Base-by-base conservation (phyloP, 2,888 invertebrate genomes). In the Anoplius nigerrimus region DNA sequence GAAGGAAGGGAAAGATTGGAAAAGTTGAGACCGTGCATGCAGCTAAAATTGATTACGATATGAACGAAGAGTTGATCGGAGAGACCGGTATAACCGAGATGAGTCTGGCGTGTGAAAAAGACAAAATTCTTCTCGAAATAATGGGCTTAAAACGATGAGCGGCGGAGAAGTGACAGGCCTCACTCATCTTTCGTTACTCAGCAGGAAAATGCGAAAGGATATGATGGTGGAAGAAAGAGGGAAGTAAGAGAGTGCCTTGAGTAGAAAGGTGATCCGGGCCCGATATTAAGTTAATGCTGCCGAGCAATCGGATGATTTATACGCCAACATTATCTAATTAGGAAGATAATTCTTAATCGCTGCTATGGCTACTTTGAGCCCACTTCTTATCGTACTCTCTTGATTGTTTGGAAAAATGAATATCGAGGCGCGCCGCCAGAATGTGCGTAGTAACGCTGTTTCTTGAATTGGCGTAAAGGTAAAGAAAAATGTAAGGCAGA, bases 111-210 rank as follows among this genome's bases (percentile, higher is more conserved):
- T 34, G 34, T 34, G 34, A 24, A 27, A 15, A 16, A 13, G 24
- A 53, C 22, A 53, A 24, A 53, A 53, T 20, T 13, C 22, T 24
- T 53, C n/a, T n/a, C n/a, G 21, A 11, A 34, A 53, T 53, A 16
- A 53, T 5, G 15, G 16, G 22, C 24, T 53, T 4, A 22, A 16
- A 53, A 24, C 16, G n/a, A 11, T 13, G 27, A 53, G n/a, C n/a
- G 8, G 24, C 2, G n/a, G 6, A 15, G 27, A 24, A n/a, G 20
- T 53, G 16, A 34, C 34, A 34, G 34, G 56, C 66, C 5, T 48
- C 70, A 73, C 60, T 79, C 76, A 73, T 42, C 58, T 80, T 66
- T 53, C 63, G 72, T 82, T 82, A 82, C 70, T 72, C 72, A 76
- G 75, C 79, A 68, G 67, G 57, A 76, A 82, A 73, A 71, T 72